These are phyloP conservation scores for Halotydeus destructor DNA, from an alignment of 1,140 invertebrate genomes.

Conservation along the genomic window DNA sequence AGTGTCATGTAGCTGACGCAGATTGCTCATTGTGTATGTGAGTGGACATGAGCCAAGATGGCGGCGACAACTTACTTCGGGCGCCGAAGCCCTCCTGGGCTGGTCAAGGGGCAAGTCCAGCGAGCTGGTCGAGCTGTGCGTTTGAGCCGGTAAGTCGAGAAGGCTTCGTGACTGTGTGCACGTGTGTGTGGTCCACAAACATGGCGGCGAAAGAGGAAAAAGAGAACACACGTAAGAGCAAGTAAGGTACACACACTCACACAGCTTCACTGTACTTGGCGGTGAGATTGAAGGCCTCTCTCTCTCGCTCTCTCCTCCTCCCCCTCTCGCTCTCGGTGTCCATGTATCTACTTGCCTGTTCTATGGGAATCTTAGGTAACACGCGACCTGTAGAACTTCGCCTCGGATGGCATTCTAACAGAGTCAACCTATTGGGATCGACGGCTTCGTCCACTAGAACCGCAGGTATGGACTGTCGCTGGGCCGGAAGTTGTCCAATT, in stretches of 20 bases:
- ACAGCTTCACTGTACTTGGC: too few species aligned
- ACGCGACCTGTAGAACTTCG: constrained; percentile 14
- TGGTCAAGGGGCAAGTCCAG: constrained; percentile 16
- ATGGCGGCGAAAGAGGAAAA: not conserved
- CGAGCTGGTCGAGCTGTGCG: constrained; percentile 10
- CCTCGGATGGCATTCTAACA: constrained; percentile 10
- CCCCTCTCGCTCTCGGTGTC: not conserved
- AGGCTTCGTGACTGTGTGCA: constrained; percentile 9
- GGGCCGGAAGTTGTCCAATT: not conserved
- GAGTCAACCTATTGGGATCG: constrained; percentile 6
- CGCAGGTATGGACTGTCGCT: constrained; percentile 13
- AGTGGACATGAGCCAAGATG: too few species aligned
- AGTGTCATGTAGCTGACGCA: too few species aligned
- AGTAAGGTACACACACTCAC: not conserved
- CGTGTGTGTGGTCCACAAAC: too few species aligned
- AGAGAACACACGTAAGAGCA: not conserved
- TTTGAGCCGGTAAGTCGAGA: constrained; percentile 3
- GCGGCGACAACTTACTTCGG: too few species aligned
- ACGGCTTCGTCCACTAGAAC: constrained; percentile 12
- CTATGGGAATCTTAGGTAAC: constrained; percentile 14
- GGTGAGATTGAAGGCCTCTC: not conserved
- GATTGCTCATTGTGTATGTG: too few species aligned
- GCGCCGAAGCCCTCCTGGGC: constrained; percentile 29
- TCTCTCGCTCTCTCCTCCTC: not conserved
- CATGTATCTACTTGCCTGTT: not conserved